Evolutionary conservation across 2,888 invertebrate genomes (phyloP).

Genomic region (Nephrotoma flavescens): DNA sequence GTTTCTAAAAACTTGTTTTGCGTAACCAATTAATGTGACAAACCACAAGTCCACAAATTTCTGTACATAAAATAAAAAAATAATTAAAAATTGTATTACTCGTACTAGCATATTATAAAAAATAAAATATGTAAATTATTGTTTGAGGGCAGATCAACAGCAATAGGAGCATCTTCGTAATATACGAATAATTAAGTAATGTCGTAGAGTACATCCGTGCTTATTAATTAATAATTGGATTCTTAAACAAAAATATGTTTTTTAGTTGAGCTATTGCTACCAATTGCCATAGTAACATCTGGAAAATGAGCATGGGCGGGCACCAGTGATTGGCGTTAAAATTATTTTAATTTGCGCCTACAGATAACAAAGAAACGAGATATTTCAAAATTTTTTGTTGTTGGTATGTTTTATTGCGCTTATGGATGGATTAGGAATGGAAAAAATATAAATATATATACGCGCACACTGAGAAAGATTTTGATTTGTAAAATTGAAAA

Average conservation of each 20-base stretch:
- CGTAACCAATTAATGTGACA: neutral
- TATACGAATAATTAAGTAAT: neutral
- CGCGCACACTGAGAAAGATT: too few species aligned
- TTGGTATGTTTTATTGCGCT: neutral
- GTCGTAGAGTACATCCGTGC: neutral
- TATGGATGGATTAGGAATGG: neutral
- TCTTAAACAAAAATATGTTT: too few species aligned
- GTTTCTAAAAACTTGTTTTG: too few species aligned
- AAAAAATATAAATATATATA: neutral
- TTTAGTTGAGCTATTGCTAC: neutral
- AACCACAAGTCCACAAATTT: neutral
- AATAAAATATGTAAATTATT: neutral
- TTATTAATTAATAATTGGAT: neutral
- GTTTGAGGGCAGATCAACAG: neutral
- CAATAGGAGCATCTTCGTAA: neutral
- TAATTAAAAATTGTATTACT: neutral
- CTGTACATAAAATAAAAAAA: neutral
- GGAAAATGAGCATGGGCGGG: neutral
- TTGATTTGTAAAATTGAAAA: too few species aligned
- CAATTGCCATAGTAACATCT: neutral
- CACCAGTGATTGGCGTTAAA: neutral
- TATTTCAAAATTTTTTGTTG: neutral
- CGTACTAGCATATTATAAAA: neutral
- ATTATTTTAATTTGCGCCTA: neutral
- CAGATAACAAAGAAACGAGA: neutral